Evolutionary conservation across 1,140 invertebrate genomes (phyloP).

Genomic region (Dermatophagoides farinae): DNA sequence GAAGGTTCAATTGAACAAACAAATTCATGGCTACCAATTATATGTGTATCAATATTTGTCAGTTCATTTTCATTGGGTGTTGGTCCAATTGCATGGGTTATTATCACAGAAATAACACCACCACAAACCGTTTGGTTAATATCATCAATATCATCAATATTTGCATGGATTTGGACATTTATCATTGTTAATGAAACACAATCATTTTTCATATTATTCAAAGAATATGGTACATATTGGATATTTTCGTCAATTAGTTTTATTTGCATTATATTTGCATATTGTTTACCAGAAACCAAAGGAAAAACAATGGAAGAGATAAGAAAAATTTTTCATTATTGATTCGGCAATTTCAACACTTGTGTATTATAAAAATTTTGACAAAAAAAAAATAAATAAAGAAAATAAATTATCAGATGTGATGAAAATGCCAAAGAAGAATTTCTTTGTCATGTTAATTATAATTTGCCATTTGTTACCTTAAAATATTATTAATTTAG

Average conservation of each 20-base stretch:
- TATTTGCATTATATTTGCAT: conserved; percentile 24
- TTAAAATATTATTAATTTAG: too few relatives aligned
- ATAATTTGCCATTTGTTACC: too few relatives aligned
- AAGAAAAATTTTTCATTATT: not conserved
- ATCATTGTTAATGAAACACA: conserved; percentile 52
- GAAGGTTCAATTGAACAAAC: not conserved
- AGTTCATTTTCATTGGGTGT: conserved; percentile 43
- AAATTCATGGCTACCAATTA: conserved; percentile 21
- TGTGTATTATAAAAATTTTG: too few relatives aligned
- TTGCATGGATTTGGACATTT: conserved; percentile 57
- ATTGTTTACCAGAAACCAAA: conserved; percentile 30
- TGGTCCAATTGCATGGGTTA: conserved; percentile 60
- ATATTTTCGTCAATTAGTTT: conserved; percentile 26
- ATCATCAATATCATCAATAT: conserved; percentile 45
- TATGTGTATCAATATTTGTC: conserved; percentile 31
- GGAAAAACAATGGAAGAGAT: conserved; percentile 29
- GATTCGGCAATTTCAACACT: too few relatives aligned
- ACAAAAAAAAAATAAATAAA: too few relatives aligned
- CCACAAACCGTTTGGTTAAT: conserved; percentile 51
- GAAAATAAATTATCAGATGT: too few relatives aligned
- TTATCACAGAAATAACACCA: conserved; percentile 53
- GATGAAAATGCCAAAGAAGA: too few relatives aligned
- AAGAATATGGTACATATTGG: conserved; percentile 26
- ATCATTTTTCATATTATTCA: conserved; percentile 28
- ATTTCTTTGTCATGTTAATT: too few relatives aligned